Base-by-base conservation (phyloP, 2,113 vertebrate genomes). In the Gymnarchus niloticus region DNA sequence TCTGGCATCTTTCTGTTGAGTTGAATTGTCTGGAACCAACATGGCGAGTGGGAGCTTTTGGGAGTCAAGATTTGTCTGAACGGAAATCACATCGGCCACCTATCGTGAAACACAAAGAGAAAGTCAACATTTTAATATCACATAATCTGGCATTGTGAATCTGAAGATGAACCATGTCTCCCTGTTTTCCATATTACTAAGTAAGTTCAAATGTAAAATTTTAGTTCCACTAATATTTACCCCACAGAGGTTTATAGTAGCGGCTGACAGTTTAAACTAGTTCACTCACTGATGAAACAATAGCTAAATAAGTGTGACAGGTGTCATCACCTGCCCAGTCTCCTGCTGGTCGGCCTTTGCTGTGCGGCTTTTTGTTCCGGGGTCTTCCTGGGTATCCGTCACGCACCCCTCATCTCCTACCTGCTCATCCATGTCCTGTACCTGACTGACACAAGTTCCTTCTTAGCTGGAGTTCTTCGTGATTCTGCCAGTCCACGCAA, bases 1-100 rank as follows among this genome's bases (percentile, higher is more conserved):
- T 0, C n/a, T 87, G 0, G 84, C 77, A 0, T 57, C 73, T 21
- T 91, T 89, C 0, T 77, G 83, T 9, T 90, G 85, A 0, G 59
- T 41, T 23, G 84, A 61, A 86, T 84, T 87, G 73, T 91, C 88
- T 0, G 44, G 59, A 61, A 91, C 61, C 28, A 49, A 48, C 3
- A 83, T 83, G 3, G 88, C 0, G 25, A 89, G 2, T 0, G 93
- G 87, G 61, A 92, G 84, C 85, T 86, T 89, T 59, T 93, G 93
- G 87, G 89, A 92, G 87, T 84, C 93, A 89, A 93, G 92, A n/a
- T 91, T 83, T 0, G 84, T 19, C 76, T 92, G 83, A 86, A 91
- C 90, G 89, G 25, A 69, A 44, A 93, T 93, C 91, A 93, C 93
- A 89, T 89, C 92, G 81, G 49, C 89, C 86, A 92, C n/a, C 86